Conservation (phyloP, 2,113 vertebrate genomes). For the Phalacrocorax carbo region DNA sequence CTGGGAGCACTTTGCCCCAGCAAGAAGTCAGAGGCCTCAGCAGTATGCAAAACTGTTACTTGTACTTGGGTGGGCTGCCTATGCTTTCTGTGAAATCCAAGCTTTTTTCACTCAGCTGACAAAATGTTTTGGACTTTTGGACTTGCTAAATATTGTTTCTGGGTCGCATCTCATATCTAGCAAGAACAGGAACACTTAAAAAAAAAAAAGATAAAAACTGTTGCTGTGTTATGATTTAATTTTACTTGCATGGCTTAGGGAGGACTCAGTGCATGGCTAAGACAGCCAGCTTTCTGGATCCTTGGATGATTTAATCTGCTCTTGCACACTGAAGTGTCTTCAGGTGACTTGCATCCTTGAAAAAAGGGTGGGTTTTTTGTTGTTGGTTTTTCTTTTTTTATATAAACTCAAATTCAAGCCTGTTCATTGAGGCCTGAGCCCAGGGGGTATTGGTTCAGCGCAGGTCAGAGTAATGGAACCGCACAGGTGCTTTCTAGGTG, state of each 20-base stretch:
- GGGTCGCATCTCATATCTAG: neutral
- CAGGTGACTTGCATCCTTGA: neutral
- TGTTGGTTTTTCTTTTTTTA: neutral
- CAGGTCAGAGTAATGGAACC: neutral
- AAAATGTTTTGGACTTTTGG: neutral
- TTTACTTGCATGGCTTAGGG: neutral
- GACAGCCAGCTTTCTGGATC: neutral
- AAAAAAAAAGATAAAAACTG: neutral
- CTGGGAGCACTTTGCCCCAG: neutral
- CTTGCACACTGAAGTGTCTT: neutral
- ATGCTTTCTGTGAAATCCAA: neutral
- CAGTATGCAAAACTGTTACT: neutral
- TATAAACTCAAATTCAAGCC: neutral
- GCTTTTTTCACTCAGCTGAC: neutral
- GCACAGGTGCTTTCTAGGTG: neutral
- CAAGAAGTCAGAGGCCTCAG: neutral
- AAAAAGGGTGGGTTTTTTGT: neutral
- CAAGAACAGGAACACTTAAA: neutral
- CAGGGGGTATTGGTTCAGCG: neutral
- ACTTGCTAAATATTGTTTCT: neutral
- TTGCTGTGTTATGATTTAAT: neutral
- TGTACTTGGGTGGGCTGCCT: neutral
- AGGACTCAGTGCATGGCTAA: neutral
- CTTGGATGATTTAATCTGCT: neutral
- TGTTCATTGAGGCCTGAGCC: neutral